Base-by-base conservation (phyloP, 2,797 vertebrate genomes). In the Smutsia temminckii region DNA sequence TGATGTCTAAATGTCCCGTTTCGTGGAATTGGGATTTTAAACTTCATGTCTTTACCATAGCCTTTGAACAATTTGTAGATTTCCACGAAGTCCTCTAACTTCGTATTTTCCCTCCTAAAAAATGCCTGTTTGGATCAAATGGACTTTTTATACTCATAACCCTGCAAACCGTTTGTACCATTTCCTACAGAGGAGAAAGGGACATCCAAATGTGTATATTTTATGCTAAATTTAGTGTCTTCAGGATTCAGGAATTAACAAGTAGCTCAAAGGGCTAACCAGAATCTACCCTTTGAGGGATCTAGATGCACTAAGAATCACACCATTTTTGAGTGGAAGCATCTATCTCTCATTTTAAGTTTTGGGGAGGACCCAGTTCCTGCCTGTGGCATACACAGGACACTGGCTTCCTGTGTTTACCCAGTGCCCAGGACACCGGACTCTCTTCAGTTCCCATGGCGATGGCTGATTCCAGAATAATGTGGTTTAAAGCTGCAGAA, bases 1-100 rank as follows among this genome's bases (percentile, higher is more conserved):
- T 71, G 57, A 79, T 34, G 40, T 66, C 64, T 79, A 51, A 94
- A 80, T n/a, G 29, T 61, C 21, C 61, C 42, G 85, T 97, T 77
- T 80, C 27, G 59, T 42, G 42, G 29, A 85, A 74, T 0, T 55
- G 51, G 61, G 46, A 61, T 77, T 87, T 92, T 71, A 83, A 53
- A 42, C 85, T 68, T 88, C 72, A 79, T 34, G 57, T 46, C 37
- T 61, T 90, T 49, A 78, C 17, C 12, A 32, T 61, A 71, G 57
- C 34, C 57, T 92, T 69, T 94, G 68, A 88, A 57, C 5, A 34
- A 59, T 59, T 57, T 83, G 29, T 21, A 95, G 72, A 21, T 94
- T 78, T 85, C 55, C 46, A 86, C 49, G 37, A 51, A 80, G 68
- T 29, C 66, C 42, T 83, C 53, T 57, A 74, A 37, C 37, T 71